Evolutionary conservation across 1,140 invertebrate species (phyloP), one percentile per base, ranked within the genome.

Genomic region (Episyrphus balteatus): DNA sequence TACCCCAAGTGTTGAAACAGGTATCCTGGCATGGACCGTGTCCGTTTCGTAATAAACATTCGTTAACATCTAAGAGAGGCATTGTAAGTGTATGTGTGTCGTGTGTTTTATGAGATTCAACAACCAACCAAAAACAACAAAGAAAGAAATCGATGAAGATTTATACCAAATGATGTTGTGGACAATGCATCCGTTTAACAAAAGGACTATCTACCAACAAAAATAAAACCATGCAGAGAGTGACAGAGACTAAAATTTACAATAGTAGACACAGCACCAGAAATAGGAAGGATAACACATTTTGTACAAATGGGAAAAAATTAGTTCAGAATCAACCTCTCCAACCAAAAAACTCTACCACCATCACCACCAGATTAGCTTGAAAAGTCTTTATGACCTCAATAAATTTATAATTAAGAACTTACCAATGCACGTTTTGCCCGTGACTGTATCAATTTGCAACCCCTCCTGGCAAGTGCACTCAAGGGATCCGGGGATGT

Each of bases 401-500:
- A 26, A 26, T 26, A 26, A 3, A 8, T 26, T 26, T 26, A 26
- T 8, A 47, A 15, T 13, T 47, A 17, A 15, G 36, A n/a, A 53
- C 63, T 50, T 45, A 70, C 65, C 73, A 19, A 70, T 56, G 67
- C 56, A 76, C 13, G 42, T 56, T 5, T 50, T 58, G 15, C 56
- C 50, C 7, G 51, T 54, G 0, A 32, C 13, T 0, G 40, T 43
- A 34, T 57, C 55, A 21, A 65, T 49, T 56, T 56, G 42, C 47
- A 72, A 73, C 12, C 79, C 78, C 8, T 61, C 57, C 5, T 78
- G 75, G 60, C 86, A 89, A 50, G 70, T 59, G 63, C 86, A 89
- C 53, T 78, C 70, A 57, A 78, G 84, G 14, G 75, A 72, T 38
- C 88, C 88, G 10, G 80, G 75, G 30, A 79, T 70, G 65, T 91